Conservation (phyloP, 2,888 invertebrate species). For the Orchesellides sinensis region DNA sequence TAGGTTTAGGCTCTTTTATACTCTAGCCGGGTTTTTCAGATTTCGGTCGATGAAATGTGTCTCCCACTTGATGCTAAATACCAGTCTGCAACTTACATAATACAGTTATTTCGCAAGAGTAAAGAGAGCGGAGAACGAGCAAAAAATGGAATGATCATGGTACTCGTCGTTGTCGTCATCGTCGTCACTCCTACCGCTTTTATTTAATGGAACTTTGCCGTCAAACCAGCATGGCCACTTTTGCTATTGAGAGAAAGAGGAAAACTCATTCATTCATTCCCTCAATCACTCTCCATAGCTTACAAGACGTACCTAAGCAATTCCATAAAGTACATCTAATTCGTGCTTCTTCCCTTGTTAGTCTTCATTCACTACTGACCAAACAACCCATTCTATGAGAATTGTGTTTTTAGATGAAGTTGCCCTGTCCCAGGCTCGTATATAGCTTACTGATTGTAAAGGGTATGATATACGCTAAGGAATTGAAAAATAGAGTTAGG, state of each 20-base stretch:
- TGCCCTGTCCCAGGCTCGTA: too few relatives aligned
- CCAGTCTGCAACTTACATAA: not conserved
- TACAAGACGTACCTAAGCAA: conserved; percentile 5
- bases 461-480: too few relatives aligned
- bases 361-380: too few relatives aligned
- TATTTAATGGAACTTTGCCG: conserved; percentile 44
- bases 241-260: too few relatives aligned
- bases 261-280: conserved; percentile 1
- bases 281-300: conserved; percentile 19
- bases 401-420: too few relatives aligned
- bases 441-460: too few relatives aligned
- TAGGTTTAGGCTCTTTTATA: not conserved
- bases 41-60: conserved; percentile 19
- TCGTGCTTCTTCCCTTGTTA: too few relatives aligned
- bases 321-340: conserved; percentile 15
- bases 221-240: conserved; percentile 44
- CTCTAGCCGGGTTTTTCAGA: too few relatives aligned
- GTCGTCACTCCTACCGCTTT: conserved; percentile 43
- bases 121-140: conserved; percentile 15
- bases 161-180: too few relatives aligned
- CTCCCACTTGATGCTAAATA: not conserved
- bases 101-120: too few relatives aligned
- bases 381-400: too few relatives aligned
- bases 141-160: conserved; percentile 38
- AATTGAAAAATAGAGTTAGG: too few relatives aligned